Evolutionary conservation across 64 coral and sea anemone species (phyloP).

Genomic region (Trachythela sp.): DNA sequence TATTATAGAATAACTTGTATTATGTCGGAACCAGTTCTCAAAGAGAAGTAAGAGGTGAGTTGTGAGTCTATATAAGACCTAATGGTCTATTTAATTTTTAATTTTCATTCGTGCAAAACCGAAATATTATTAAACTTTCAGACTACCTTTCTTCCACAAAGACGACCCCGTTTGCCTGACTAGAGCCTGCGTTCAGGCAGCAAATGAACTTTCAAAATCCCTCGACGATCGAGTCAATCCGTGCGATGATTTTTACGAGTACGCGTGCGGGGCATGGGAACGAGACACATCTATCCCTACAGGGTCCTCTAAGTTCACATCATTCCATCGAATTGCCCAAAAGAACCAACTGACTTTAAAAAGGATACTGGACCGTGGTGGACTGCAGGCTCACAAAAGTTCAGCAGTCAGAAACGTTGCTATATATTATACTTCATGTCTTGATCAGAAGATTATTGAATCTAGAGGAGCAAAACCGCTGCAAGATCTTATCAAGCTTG

Average conservation of each 20-base stretch:
- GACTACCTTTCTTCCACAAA: neutral
- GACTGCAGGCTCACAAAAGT: neutral
- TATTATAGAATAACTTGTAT: too few species aligned
- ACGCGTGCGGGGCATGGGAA: slow-evolving; percentile 9
- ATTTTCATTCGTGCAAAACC: too few species aligned
- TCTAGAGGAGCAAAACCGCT: neutral
- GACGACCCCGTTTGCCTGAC: neutral
- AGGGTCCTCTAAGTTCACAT: neutral
- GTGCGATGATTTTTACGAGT: slow-evolving; percentile 16
- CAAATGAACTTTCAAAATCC: slow-evolving; percentile 8
- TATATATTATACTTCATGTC: neutral
- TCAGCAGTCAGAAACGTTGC: neutral
- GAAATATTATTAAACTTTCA: neutral
- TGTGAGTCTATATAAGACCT: too few species aligned
- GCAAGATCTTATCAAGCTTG: slow-evolving; percentile 21
- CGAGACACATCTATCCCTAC: neutral
- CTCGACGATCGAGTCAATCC: neutral
- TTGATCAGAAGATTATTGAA: neutral
- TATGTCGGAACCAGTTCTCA: too few species aligned
- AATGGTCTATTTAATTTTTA: too few species aligned
- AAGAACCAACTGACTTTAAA: neutral
- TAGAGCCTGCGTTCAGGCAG: slow-evolving; percentile 6
- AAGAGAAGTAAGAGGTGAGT: too few species aligned
- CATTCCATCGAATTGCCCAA: neutral
- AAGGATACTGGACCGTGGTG: neutral